Evolutionary conservation across 2,113 vertebrate genomes (phyloP), one percentile per base, ranked within the genome.

Genomic region (Pachycephala philippinensis): DNA sequence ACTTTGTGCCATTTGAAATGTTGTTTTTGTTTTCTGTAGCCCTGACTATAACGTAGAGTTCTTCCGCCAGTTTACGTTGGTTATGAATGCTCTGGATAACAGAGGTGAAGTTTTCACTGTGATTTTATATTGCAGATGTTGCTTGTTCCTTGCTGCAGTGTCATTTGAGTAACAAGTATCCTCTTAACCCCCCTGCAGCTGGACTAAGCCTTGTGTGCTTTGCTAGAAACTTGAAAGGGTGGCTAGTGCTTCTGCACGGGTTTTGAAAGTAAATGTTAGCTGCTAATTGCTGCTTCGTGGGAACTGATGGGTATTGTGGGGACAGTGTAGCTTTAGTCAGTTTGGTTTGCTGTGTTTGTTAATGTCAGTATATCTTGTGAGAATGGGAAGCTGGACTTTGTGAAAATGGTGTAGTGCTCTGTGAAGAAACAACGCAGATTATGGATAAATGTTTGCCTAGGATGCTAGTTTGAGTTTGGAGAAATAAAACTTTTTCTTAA

Each of bases 81-180:
- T 99, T 95, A 99, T 99, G 99, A 99, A 99, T 80, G 99, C 99
- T 87, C 97, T 99, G 97, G 99, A 99, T 97, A 99, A 99, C 98
- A 98, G 99, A 99, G 99, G 99, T 99, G 98, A 98, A 90, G 76
- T 75, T 93, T 93, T 74, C 91, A 37, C 39, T 77, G 23, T 87
- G 28, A 17, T 86, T 90, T 90, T 65, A 3, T 89, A 39, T 68
- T 78, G 69, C 53, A 84, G 47, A 60, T 95, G 47, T 75, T 74
- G 63, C 18, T 72, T 75, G 7, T 35, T 70, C 17, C 15, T 44
- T 90, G 64, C 37, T 65, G 76, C 71, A 69, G 2, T 57, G 59
- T 45, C 54, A 77, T 33, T 74, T 80, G 81, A 76, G 20, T 77
- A 63, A 71, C 26, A 64, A 40, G 22, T 44, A 9, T 66, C 21